Base-by-base conservation (phyloP, 2,888 invertebrate species). In the Clostera curtula region DNA sequence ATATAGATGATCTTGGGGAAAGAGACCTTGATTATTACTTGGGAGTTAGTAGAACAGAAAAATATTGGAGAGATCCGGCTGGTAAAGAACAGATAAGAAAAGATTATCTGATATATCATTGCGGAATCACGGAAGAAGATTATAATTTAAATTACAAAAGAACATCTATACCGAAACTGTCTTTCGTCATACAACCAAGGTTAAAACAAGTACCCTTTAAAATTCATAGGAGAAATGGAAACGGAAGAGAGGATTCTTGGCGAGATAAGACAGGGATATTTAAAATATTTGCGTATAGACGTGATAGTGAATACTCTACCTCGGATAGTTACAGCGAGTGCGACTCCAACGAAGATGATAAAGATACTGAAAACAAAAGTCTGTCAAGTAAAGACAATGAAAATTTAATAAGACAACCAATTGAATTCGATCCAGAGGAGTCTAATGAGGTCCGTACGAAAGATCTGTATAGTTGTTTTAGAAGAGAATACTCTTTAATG, bases 251-350 rank as follows among this genome's bases (percentile, higher is more conserved):
- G 7, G 79, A 77, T 31, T 69, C 72, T 2, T 76, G 80, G 79
- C 60, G 67, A 13, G 80, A 83, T 19, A 79, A 69, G 27, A 58
- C 55, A 4, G 65, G 73, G 0, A 65, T 80, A 27, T 79, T 82
- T 18, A 80, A 71, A 49, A 36, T 83, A 8, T 83, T 83, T 29
- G 52, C 62, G 0, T 64, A 66, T 17, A 70, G 57, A 49, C 59
- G 67, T 32, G 76, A 79, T 10, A 79, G 74, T 37, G 77, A 75
- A 30, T 58, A 62, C 27, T 68, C 79, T 1, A 74, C 76, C 0
- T 77, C 82, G 2, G 80, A 82, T 35, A 82, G 82, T 44, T 83
- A 82, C 44, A 83, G 83, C 31, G 82, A 82, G 42, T 80, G 73
- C 31, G 82, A 82, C 24, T 72, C 75, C 2, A 65, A 60, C 33